Evolutionary conservation across 2,888 invertebrate species (phyloP).

Genomic region (Ophion slaviceki): DNA sequence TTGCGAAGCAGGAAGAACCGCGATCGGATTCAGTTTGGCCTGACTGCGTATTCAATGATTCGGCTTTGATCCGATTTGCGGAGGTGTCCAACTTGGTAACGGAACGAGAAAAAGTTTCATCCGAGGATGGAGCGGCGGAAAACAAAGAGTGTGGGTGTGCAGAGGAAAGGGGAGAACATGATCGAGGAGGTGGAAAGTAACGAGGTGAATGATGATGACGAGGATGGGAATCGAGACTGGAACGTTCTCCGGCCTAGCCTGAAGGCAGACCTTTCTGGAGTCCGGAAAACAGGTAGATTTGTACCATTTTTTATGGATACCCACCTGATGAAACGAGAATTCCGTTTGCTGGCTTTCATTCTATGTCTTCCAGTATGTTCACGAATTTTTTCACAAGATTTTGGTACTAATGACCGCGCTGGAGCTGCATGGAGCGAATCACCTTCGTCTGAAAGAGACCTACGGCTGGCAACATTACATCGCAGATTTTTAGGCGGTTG

Average conservation of each 20-base stretch:
- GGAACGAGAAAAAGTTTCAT: not conserved
- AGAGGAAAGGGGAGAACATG: not conserved
- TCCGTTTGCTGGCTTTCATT: too few relatives aligned
- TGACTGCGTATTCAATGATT: not conserved
- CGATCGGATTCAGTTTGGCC: not conserved
- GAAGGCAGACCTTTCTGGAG: too few relatives aligned
- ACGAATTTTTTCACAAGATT: too few relatives aligned
- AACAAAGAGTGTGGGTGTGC: not conserved
- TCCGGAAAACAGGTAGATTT: too few relatives aligned
- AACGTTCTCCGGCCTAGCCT: not conserved
- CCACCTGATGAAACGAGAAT: too few relatives aligned
- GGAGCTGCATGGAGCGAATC: too few relatives aligned
- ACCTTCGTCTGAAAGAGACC: too few relatives aligned
- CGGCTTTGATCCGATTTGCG: not conserved
- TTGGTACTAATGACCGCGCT: too few relatives aligned
- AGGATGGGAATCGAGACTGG: not conserved
- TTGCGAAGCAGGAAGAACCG: not conserved
- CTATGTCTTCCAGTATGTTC: too few relatives aligned
- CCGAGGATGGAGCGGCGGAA: not conserved
- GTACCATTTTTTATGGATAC: too few relatives aligned
- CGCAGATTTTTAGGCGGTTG: too few relatives aligned
- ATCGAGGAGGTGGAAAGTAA: conserved; percentile 1
- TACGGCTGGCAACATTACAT: too few relatives aligned
- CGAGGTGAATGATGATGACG: conserved; percentile 4
- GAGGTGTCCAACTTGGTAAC: not conserved